Conservation (phyloP, 2,888 invertebrate species). For the Lacanobia oleracea region DNA sequence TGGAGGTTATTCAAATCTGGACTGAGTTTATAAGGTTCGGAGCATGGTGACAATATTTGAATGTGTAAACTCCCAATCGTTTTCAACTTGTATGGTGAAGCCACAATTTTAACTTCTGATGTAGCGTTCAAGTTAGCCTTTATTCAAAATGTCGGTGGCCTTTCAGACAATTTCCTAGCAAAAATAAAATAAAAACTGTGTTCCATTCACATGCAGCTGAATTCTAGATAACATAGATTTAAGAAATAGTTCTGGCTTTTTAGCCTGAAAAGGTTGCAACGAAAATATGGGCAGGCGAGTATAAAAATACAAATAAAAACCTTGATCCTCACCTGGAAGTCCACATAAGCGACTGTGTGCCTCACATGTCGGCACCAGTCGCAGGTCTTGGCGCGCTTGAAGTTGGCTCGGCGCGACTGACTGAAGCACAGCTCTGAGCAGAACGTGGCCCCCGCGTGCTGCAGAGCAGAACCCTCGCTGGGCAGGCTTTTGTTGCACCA, state of each 20-base stretch:
- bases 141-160: not conserved
- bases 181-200: no score
- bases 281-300: no score
- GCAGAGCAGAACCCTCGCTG: slow-evolving; percentile 88
- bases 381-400: slow-evolving; percentile 97
- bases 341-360: slow-evolving; percentile 97
- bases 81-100: not conserved
- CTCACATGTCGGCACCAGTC: slow-evolving; percentile 98
- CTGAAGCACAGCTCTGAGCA: slow-evolving; percentile 98
- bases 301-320: not conserved
- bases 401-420: slow-evolving; percentile 96
- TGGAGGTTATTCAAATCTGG: not conserved
- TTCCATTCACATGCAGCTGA: no score
- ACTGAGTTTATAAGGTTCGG: no score
- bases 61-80: no score
- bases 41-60: no score
- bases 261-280: no score
- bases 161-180: no score
- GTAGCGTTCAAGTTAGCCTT: no score
- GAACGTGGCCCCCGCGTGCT: slow-evolving; percentile 91
- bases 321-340: slow-evolving; percentile 92
- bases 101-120: not conserved
- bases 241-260: no score
- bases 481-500: slow-evolving; percentile 94
- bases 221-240: no score